A percentile compares a stretch with the other conserved stretches of the same genome.
Evolutionary conservation across 1,140 invertebrate species (phyloP).

Genomic region (Pentalonia nigronervosa): DNA sequence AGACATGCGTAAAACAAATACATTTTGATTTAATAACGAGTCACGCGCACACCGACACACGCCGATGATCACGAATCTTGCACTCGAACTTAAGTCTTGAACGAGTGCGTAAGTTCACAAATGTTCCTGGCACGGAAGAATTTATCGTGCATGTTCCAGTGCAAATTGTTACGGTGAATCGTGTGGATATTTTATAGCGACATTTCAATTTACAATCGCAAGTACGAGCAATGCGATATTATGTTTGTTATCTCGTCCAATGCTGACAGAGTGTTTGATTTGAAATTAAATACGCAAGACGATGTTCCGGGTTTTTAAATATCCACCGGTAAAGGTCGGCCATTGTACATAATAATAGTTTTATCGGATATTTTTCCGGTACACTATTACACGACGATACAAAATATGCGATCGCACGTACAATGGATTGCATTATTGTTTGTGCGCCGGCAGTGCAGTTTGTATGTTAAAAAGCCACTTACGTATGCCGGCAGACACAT

Average conservation of each 20-base stretch:
- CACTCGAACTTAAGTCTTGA: not conserved
- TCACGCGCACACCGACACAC: too few relatives aligned
- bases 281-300: too few relatives aligned
- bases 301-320: too few relatives aligned
- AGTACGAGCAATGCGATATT: too few relatives aligned
- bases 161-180: not conserved
- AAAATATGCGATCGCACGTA: not conserved
- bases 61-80: not conserved
- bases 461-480: not conserved
- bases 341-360: not conserved
- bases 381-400: not conserved
- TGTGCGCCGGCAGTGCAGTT: not conserved
- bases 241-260: too few relatives aligned
- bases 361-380: not conserved
- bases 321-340: not conserved
- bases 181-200: not conserved
- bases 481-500: not conserved
- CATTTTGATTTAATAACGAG: not conserved
- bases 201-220: too few relatives aligned
- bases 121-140: not conserved
- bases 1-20: not conserved
- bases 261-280: too few relatives aligned
- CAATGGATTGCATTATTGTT: conserved; percentile 1
- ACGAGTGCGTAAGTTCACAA: not conserved
- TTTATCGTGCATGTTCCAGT: not conserved